phyloP scores from a whole-genome alignment of 2,888 invertebrate genomes.

The Gryllus longicercus region DNA sequence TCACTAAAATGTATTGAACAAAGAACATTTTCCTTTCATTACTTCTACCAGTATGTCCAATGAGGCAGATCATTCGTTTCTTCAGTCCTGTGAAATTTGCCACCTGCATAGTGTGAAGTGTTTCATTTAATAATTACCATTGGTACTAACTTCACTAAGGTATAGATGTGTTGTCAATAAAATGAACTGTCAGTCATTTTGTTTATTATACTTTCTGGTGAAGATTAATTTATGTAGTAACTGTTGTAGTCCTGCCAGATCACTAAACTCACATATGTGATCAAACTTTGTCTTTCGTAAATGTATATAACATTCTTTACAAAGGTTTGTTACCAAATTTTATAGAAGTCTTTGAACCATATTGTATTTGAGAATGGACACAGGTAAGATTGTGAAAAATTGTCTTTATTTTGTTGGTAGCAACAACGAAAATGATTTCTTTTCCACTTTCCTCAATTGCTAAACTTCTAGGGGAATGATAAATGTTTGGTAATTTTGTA shows the following conservation, averaged over 20 bases:
- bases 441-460: neutral
- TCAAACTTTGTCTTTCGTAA: slow-evolving; percentile 17
- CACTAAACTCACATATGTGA: neutral
- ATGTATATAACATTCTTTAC: neutral
- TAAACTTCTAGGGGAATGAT: too few relatives aligned
- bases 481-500: too few relatives aligned
- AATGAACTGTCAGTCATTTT: neutral
- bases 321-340: slow-evolving; percentile 1
- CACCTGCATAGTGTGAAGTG: neutral
- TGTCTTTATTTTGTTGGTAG: neutral
- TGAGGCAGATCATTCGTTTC: too few relatives aligned
- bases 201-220: neutral
- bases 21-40: slow-evolving; percentile 25
- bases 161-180: neutral
- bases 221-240: neutral
- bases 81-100: neutral
- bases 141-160: neutral
- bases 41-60: neutral
- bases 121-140: neutral
- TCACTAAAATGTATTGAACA: slow-evolving; percentile 21
- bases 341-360: neutral
- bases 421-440: neutral
- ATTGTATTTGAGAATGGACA: neutral
- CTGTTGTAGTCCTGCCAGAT: slow-evolving; percentile 17
- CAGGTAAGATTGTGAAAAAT: neutral